phyloP scores from a whole-genome alignment of 2,797 vertebrate genomes.

The Paratrypauchen microcephalus region DNA sequence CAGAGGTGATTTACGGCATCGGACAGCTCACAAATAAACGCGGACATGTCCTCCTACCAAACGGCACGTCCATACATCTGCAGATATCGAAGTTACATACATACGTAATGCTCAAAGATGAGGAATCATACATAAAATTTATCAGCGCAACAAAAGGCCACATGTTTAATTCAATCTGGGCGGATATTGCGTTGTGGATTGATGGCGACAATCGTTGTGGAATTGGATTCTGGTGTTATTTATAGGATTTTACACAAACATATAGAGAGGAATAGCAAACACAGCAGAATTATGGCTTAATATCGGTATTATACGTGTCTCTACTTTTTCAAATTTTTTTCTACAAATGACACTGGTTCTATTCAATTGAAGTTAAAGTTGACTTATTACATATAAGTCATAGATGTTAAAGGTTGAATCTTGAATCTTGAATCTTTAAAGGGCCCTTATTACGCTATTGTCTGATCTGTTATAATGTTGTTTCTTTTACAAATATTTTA shows the following conservation, averaged over 20 bases:
- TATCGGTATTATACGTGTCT: not conserved
- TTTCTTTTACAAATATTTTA: no score
- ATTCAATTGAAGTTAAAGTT: no score
- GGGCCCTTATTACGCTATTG: no score
- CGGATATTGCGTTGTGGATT: constrained; percentile 1
- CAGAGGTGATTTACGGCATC: constrained; percentile 62
- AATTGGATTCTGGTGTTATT: constrained; percentile 1
- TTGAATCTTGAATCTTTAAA: no score
- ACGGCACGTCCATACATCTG: not conserved
- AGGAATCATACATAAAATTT: constrained; percentile 25
- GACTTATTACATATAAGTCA: no score
- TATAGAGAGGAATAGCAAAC: not conserved
- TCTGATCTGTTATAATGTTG: no score
- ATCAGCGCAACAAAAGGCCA: constrained; percentile 18
- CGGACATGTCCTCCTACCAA: constrained; percentile 31
- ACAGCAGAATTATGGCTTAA: not conserved
- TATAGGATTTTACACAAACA: constrained; percentile 1
- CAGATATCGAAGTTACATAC: not conserved
- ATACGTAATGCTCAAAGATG: constrained; percentile 15
- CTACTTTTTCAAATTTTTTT: no score
- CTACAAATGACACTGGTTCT: no score
- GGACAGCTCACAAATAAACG: constrained; percentile 50
- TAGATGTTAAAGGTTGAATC: no score
- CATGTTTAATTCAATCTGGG: constrained; percentile 20
- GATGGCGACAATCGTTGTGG: constrained; percentile 2